phyloP scores from a whole-genome alignment of 2,888 invertebrate genomes.

The Drosophila lacicola region DNA sequence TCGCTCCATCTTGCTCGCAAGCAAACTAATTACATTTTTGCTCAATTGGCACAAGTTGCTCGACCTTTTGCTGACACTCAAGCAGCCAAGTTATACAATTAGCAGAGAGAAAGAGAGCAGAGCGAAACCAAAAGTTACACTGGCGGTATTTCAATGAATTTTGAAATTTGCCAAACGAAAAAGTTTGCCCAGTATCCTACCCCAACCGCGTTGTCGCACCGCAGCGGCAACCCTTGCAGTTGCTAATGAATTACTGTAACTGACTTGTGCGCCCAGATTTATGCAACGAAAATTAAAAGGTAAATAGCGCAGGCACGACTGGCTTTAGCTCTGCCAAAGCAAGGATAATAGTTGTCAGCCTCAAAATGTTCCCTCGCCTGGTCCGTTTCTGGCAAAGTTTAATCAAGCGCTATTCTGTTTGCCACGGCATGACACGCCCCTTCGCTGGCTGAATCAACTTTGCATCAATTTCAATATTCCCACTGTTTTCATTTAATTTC shows the following conservation, averaged over 20 bases:
- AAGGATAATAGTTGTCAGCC: conserved; percentile 63
- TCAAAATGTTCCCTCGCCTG: neutral
- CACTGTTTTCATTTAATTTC: conserved; percentile 80
- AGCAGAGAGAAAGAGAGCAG: conserved; percentile 42
- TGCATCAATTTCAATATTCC: conserved; percentile 81
- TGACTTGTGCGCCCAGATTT: conserved; percentile 69
- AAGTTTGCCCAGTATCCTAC: conserved; percentile 41
- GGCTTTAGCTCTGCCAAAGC: conserved; percentile 26
- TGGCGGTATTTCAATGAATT: conserved; percentile 77
- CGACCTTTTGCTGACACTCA: conserved; percentile 62
- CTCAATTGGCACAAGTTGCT: conserved; percentile 59
- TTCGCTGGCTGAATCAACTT: conserved; percentile 67
- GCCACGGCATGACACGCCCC: conserved; percentile 36
- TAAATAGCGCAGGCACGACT: conserved; percentile 62
- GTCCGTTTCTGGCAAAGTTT: conserved; percentile 54
- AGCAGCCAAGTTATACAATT: conserved; percentile 68
- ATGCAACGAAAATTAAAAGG: conserved; percentile 76
- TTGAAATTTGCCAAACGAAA: conserved; percentile 62
- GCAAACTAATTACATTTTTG: conserved; percentile 75
- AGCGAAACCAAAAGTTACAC: conserved; percentile 60
- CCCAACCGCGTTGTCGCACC: neutral
- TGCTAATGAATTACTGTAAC: conserved; percentile 76
- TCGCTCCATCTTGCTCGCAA: conserved; percentile 17
- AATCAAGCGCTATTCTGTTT: conserved; percentile 76
- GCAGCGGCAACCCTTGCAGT: conserved; percentile 18